Conservation (phyloP, 2,113 vertebrate species). For the Paramisgurnus dabryanus region DNA sequence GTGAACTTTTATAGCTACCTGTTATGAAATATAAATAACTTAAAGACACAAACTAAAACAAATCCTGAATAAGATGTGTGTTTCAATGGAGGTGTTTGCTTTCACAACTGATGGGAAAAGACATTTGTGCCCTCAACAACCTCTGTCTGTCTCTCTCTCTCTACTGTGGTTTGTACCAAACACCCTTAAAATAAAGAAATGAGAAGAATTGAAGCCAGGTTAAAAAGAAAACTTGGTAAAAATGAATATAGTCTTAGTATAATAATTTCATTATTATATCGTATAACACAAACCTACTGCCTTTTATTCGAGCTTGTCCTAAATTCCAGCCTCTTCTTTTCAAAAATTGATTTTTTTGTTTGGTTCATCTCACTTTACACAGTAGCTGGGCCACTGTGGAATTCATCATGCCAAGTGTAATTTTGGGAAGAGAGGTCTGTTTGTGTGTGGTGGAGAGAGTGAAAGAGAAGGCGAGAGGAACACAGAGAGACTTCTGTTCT, state of each 20-base stretch:
- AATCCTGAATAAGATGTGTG: constrained; percentile 56
- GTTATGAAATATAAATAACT: constrained; percentile 64
- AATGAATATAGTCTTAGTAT: constrained; percentile 65
- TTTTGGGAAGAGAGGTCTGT: constrained; percentile 56
- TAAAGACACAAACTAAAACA: constrained; percentile 58
- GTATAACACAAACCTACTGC: constrained; percentile 61
- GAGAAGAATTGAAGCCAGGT: constrained; percentile 65
- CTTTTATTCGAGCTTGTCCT: constrained; percentile 48
- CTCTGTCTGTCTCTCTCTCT: constrained; percentile 20
- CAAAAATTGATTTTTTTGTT: constrained; percentile 68
- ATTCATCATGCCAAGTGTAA: constrained; percentile 64
- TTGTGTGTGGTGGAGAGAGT: constrained; percentile 35
- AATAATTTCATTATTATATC: constrained; percentile 58
- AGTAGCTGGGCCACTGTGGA: constrained; percentile 65
- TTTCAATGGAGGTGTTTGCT: constrained; percentile 61
- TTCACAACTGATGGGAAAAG: constrained; percentile 48
- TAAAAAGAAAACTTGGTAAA: constrained; percentile 58
- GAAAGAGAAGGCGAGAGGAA: constrained; percentile 19
- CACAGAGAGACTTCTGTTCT: constrained; percentile 45
- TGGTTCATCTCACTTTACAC: constrained; percentile 67
- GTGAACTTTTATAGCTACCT: constrained; percentile 60
- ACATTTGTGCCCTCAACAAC: constrained; percentile 47
- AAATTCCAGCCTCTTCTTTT: constrained; percentile 19
- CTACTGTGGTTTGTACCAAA: constrained; percentile 64
- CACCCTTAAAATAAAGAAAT: constrained; percentile 66